Base-by-base conservation (phyloP, 2,888 invertebrate genomes). In the Fragum whitleyi region DNA sequence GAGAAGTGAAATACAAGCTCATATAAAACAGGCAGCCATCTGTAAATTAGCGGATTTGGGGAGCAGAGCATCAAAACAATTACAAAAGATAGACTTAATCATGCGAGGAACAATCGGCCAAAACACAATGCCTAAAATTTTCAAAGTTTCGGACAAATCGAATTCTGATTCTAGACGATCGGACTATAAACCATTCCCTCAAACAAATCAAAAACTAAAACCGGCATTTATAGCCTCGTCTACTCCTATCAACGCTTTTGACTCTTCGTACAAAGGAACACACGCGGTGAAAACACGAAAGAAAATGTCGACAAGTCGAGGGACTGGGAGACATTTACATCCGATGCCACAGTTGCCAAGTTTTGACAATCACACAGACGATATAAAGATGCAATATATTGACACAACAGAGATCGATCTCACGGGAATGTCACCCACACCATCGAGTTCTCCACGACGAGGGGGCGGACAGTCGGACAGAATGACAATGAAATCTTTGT, bases 81-180 rank as follows among this genome's bases (percentile, higher is more conserved):
- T 85, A 2, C 81, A 85, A 70, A 85, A 85, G 57, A 79, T 85
- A 42, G 85, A 85, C 36, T 47, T 77, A 5, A 81, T 85, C 16
- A 85, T 85, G 85, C 47, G 81, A 26, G 81, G 79, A 11, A 77
- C 81, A 1, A 19, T 67, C 21, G 70, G 75, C 9, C 65, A 77
- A 19, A 75, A 72, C 11, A 75, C 73, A 11, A 77, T 82, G 77
- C 81, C 85, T 32, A 77, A 75, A 57, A 78, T 85, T 28, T 85
- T 76, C 71, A 77, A 70, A 42, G 85, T 82, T 14, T 85, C 85
- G 2, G 85, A 81, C 7, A 59, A 73, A 51, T 65, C 74, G 7
- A 77, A 79, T 23, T 39, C 65, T 1, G 69, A 75, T 26, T 42
- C 65, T 11, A 65, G 42, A 42, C 39, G 65, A 3, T 65, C 65